Percentiles rank a stretch among this genome's conserved stretches.
Conservation (phyloP, 1,140 invertebrate species). For the Heliconius eleuchia region DNA sequence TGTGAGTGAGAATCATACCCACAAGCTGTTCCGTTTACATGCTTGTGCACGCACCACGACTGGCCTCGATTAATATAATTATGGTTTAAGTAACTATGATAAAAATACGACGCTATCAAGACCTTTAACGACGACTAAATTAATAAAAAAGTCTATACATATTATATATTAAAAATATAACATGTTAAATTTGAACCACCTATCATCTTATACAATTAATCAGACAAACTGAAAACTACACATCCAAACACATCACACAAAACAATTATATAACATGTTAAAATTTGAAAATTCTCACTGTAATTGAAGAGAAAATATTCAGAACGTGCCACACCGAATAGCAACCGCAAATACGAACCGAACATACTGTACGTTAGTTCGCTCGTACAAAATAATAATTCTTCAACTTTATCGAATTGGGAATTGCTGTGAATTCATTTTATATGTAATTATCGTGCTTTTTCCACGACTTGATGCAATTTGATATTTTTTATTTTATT, state of each 20-base stretch:
- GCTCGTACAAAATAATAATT: conserved; percentile 24
- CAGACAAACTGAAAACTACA: neutral
- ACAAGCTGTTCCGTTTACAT: neutral
- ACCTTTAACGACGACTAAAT: too few relatives aligned
- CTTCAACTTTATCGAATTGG: conserved; percentile 12
- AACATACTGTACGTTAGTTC: conserved; percentile 24
- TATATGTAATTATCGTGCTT: neutral
- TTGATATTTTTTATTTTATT: conserved; percentile 6
- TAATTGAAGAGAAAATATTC: conserved; percentile 19
- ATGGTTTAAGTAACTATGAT: too few relatives aligned
- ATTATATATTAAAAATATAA: too few relatives aligned
- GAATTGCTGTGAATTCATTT: conserved; percentile 20
- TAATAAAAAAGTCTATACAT: too few relatives aligned
- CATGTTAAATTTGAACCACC: neutral
- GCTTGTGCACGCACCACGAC: too few relatives aligned
- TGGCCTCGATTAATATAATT: too few relatives aligned
- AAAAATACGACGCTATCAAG: too few relatives aligned
- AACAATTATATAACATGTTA: conserved; percentile 5
- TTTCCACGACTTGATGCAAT: neutral
- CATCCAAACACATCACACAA: conserved; percentile 2
- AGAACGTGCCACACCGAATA: conserved; percentile 13
- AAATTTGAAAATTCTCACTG: conserved; percentile 5
- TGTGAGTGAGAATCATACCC: neutral
- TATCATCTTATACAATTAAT: neutral
- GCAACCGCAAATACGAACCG: conserved; percentile 25